These are phyloP conservation scores for Petrocephalus microphthalmus DNA, from an alignment of 2,113 vertebrate species.

Conservation along the genomic window DNA sequence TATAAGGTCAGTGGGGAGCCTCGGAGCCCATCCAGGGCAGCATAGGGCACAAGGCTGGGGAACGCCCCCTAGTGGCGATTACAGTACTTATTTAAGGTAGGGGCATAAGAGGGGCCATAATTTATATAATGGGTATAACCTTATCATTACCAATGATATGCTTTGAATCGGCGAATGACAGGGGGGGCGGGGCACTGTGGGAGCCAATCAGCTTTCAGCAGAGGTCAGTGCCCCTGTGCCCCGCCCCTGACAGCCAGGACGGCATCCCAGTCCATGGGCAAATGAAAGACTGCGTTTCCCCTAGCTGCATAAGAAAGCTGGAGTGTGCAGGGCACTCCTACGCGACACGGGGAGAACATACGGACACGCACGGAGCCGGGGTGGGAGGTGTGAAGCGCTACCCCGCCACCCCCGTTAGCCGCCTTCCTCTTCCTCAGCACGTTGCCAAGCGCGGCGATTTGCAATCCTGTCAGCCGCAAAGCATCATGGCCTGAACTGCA, in stretches of 20 bases:
- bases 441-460: neutral
- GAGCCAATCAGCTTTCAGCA: neutral
- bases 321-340: neutral
- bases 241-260: neutral
- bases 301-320: neutral
- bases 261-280: neutral
- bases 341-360: neutral
- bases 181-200: neutral
- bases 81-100: neutral
- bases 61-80: neutral
- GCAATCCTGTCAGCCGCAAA: neutral
- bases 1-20: neutral
- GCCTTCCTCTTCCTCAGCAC: neutral
- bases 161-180: neutral
- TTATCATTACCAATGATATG: neutral
- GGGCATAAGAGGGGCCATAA: neutral
- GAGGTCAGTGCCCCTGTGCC: neutral
- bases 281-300: neutral
- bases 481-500: neutral
- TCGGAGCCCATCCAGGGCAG: neutral
- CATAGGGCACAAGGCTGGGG: neutral
- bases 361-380: neutral
- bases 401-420: neutral
- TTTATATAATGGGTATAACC: neutral
- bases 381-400: neutral